Percentiles rank a stretch among this genome's conserved stretches.
phyloP scores from a whole-genome alignment of 2,113 vertebrate species.

The Zosterops hypoxanthus region DNA sequence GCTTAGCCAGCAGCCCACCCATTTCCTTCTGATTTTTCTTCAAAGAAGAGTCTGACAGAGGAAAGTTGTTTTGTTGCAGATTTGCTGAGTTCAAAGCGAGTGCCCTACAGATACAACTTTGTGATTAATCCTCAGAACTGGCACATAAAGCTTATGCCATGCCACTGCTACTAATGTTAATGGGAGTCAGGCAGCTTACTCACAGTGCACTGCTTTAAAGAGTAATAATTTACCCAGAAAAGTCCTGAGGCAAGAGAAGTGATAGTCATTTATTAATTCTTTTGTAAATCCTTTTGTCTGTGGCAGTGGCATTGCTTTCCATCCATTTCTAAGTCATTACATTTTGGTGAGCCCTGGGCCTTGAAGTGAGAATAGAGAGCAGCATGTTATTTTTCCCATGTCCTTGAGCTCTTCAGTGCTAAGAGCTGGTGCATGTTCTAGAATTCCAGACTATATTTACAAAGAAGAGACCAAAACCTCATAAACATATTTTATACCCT shows the following conservation, averaged over 20 bases:
- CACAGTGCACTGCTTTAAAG: constrained; percentile 32
- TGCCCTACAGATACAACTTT: constrained; percentile 28
- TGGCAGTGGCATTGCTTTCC: neutral
- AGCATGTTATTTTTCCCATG: neutral
- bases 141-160: neutral
- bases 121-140: constrained; percentile 44
- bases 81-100: constrained; percentile 23
- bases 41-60: constrained; percentile 44
- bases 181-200: constrained; percentile 49
- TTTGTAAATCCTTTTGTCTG: constrained; percentile 40
- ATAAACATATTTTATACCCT: neutral
- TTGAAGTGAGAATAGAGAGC: neutral
- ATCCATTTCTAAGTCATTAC: neutral
- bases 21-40: constrained; percentile 29
- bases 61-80: constrained; percentile 27
- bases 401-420: neutral
- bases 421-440: neutral
- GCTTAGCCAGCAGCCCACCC: neutral
- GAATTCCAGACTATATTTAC: neutral
- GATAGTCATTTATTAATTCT: constrained; percentile 2
- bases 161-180: constrained; percentile 29
- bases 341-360: neutral
- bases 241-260: neutral
- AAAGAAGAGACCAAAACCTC: neutral
- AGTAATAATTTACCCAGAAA: constrained; percentile 42